phyloP scores from a whole-genome alignment of 2,113 vertebrate species.

The Chitala chitala region DNA sequence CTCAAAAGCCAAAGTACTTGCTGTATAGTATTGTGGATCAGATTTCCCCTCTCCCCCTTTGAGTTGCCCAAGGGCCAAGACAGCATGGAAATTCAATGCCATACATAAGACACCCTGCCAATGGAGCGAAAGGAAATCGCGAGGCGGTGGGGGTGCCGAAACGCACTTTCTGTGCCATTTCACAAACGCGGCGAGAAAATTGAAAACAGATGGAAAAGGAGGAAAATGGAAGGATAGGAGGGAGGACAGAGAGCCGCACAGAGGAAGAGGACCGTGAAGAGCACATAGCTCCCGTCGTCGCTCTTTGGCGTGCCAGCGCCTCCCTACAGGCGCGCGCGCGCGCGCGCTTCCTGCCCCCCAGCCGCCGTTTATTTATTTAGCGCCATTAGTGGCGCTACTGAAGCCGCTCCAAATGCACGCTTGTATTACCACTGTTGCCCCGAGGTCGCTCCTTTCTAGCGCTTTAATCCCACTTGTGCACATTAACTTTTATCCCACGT shows the following conservation, averaged over 20 bases:
- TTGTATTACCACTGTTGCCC: not conserved
- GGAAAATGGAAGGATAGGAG: slow-evolving; percentile 20
- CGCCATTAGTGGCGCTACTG: not conserved
- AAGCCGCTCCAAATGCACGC: not conserved
- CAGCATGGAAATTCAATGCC: slow-evolving; percentile 64
- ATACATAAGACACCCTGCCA: slow-evolving; percentile 61
- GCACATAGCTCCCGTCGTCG: slow-evolving; percentile 18
- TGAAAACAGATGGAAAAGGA: slow-evolving; percentile 66
- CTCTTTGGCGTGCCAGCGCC: not conserved
- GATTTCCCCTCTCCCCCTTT: not conserved
- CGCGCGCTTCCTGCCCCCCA: not conserved
- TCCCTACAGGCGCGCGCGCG: not conserved
- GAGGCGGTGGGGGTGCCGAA: slow-evolving; percentile 29
- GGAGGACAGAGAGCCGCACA: slow-evolving; percentile 25
- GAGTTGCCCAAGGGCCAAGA: slow-evolving; percentile 37
- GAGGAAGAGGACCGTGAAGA: slow-evolving; percentile 37
- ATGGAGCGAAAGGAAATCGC: slow-evolving; percentile 21
- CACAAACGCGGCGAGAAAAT: slow-evolving; percentile 65
- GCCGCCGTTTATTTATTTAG: not conserved
- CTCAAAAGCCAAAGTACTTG: not conserved
- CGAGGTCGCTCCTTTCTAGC: not conserved
- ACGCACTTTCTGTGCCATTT: slow-evolving; percentile 67
- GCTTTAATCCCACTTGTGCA: too few species aligned
- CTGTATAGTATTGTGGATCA: slow-evolving; percentile 5
- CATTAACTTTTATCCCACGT: too few species aligned